These are phyloP conservation scores for Coturnix japonica DNA, from an alignment of 2,113 vertebrate genomes.

Conservation along the genomic window DNA sequence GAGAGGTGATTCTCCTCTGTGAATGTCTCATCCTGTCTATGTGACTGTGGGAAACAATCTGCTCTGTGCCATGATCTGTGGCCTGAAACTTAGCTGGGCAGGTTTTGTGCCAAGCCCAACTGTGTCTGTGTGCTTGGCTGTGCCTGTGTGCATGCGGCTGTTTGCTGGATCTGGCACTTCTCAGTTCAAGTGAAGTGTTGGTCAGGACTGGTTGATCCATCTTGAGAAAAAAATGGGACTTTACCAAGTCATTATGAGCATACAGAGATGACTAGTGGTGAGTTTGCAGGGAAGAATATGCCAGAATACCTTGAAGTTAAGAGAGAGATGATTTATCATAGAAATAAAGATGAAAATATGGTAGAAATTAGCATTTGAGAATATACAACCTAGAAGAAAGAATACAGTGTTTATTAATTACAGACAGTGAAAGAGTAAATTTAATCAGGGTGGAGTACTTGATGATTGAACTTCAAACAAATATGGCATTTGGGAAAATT, in stretches of 20 bases:
- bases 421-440: not conserved
- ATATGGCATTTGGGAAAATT: not conserved
- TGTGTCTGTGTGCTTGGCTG: not conserved
- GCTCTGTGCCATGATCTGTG: not conserved
- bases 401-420: not conserved
- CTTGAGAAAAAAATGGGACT: not conserved
- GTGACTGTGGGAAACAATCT: not conserved
- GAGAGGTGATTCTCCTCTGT: not conserved
- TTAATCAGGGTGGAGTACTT: slow-evolving; percentile 9
- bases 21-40: not conserved
- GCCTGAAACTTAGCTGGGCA: not conserved
- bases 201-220: not conserved
- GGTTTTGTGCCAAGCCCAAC: fast-evolving
- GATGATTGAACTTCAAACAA: slow-evolving; percentile 32
- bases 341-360: not conserved
- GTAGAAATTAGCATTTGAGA: not conserved
- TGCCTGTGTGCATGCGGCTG: not conserved
- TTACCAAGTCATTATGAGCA: not conserved
- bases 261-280: not conserved
- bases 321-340: not conserved
- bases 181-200: not conserved
- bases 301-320: not conserved
- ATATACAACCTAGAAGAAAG: not conserved
- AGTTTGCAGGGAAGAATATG: not conserved
- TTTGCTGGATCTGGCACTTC: not conserved